These are phyloP conservation scores for Aromia moschata DNA, from an alignment of 2,888 invertebrate species.

Conservation along the genomic window DNA sequence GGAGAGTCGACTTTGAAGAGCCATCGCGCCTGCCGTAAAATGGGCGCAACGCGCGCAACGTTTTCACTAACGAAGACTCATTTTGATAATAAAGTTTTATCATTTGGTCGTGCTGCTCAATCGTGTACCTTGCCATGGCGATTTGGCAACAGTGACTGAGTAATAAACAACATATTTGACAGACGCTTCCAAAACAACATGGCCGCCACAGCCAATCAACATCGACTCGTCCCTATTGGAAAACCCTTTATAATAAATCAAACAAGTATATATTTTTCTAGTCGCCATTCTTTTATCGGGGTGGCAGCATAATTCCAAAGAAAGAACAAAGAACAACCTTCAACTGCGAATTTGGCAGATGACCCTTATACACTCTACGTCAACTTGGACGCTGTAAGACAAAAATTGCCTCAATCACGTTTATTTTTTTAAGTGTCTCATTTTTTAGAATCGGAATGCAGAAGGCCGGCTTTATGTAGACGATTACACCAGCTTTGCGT, in stretches of 20 bases:
- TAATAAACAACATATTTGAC: background rate
- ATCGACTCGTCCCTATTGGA: no score
- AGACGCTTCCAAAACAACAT: background rate
- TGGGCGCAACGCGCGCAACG: no score
- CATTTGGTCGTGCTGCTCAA: no score
- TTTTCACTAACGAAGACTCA: no score
- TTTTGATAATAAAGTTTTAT: no score
- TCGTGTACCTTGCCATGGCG: background rate
- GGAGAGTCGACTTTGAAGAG: no score
- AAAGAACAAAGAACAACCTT: slow-evolving; percentile 41
- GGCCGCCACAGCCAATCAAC: no score
- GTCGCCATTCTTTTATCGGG: slow-evolving; percentile 49
- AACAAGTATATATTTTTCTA: slow-evolving; percentile 18
- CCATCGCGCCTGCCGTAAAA: no score
- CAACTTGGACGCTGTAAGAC: slow-evolving; percentile 38
- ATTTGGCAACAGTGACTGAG: background rate
- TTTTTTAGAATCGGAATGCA: background rate
- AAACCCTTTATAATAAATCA: background rate
- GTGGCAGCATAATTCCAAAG: slow-evolving; percentile 46
- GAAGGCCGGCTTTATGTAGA: background rate
- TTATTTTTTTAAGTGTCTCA: background rate
- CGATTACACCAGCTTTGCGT: background rate
- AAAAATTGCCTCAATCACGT: background rate
- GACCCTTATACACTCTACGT: slow-evolving; percentile 45
- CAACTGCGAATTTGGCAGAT: slow-evolving; percentile 38